A percentile compares a stretch with the other conserved stretches of the same genome.
Conservation (phyloP, 2,888 invertebrate species). For the Pherbina coryleti region DNA sequence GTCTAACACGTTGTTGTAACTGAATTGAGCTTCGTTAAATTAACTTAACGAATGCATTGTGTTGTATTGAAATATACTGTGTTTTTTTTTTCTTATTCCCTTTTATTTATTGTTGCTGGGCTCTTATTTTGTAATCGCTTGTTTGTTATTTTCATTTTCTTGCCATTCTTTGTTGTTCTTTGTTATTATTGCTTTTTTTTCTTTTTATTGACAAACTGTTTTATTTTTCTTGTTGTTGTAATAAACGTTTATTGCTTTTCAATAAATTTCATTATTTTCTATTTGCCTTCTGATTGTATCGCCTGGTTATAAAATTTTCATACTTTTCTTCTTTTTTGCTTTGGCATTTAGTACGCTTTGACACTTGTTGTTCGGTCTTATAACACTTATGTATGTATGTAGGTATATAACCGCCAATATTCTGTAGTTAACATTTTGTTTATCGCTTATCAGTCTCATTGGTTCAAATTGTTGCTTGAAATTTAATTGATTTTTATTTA, state of each 20-base stretch:
- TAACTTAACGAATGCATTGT: background rate
- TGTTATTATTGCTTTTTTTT: background rate
- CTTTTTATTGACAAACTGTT: background rate
- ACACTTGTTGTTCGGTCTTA: constrained; percentile 13
- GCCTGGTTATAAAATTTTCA: background rate
- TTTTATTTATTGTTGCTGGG: background rate
- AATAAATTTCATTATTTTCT: background rate
- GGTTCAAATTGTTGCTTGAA: background rate
- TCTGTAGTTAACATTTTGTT: background rate
- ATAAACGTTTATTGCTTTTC: background rate
- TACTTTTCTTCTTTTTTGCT: background rate
- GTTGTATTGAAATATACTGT: too few relatives aligned
- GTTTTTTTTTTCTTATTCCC: background rate
- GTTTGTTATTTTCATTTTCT: background rate
- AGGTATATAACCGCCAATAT: background rate
- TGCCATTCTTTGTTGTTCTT: background rate
- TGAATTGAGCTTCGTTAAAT: constrained; percentile 1
- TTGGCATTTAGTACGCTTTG: background rate
- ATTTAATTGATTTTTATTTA: background rate
- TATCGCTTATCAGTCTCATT: background rate
- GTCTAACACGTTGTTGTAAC: constrained; percentile 15
- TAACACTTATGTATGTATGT: background rate
- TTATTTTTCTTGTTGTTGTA: background rate
- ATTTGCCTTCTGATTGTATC: background rate
- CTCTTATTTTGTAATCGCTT: background rate